A percentile compares a stretch with the other conserved stretches of the same genome.
phyloP scores from a whole-genome alignment of 2,797 vertebrate species.

The Sebastes ruberrimus region DNA sequence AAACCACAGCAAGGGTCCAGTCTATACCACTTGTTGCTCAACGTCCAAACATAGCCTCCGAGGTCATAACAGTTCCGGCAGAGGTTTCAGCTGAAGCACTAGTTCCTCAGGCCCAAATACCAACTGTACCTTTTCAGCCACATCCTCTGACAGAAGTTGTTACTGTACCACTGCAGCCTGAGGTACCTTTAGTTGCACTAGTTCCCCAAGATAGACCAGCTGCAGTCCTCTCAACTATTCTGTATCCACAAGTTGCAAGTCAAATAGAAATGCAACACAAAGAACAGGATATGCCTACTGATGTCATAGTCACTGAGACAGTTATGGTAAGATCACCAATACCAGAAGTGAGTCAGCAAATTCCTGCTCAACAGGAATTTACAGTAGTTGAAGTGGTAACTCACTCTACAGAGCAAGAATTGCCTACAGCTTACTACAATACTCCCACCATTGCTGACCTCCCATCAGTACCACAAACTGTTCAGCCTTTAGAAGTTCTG shows the following conservation, averaged over 20 bases:
- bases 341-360: slow-evolving; percentile 23
- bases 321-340: slow-evolving; percentile 14
- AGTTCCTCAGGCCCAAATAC: slow-evolving; percentile 27
- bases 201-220: slow-evolving; percentile 27
- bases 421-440: slow-evolving; percentile 10
- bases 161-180: slow-evolving; percentile 27
- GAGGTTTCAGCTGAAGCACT: slow-evolving; percentile 15
- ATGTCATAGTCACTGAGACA: slow-evolving; percentile 23
- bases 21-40: slow-evolving; percentile 26
- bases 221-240: neutral
- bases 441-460: slow-evolving; percentile 18
- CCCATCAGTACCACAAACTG: slow-evolving; percentile 21
- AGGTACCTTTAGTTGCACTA: slow-evolving; percentile 5
- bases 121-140: slow-evolving; percentile 33
- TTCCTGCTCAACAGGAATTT: slow-evolving; percentile 28
- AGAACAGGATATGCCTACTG: slow-evolving; percentile 27
- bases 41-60: slow-evolving; percentile 11
- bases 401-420: slow-evolving; percentile 27
- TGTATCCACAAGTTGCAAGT: slow-evolving; percentile 23
- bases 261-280: slow-evolving; percentile 35
- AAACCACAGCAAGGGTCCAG: slow-evolving; percentile 33
- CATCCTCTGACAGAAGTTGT: slow-evolving; percentile 38
- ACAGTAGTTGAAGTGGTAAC: slow-evolving; percentile 9
- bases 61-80: slow-evolving; percentile 9
- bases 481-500: slow-evolving; percentile 23